Conservation (phyloP, 2,797 vertebrate species). For the Artibeus jamaicensis region DNA sequence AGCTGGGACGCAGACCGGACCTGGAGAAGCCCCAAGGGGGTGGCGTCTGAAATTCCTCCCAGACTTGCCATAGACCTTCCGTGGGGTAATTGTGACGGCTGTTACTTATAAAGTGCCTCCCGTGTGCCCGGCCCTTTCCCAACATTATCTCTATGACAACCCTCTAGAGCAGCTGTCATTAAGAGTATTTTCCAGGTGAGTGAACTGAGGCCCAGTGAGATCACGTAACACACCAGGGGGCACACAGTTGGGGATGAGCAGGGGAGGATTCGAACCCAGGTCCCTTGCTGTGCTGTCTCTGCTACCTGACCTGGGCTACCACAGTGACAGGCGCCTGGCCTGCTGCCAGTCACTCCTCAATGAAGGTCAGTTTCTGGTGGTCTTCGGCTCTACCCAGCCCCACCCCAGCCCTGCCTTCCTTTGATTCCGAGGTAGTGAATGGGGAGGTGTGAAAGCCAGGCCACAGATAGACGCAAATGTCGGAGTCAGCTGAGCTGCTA, state of each 20-base stretch:
- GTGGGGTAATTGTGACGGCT: neutral
- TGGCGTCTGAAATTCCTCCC: neutral
- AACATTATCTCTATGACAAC: neutral
- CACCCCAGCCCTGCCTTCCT: no score
- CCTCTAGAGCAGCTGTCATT: neutral
- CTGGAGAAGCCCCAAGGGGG: neutral
- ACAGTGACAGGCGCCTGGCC: no score
- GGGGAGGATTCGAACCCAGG: neutral
- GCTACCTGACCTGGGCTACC: neutral
- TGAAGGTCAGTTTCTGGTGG: neutral
- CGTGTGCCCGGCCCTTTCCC: neutral
- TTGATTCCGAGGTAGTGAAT: accelerated
- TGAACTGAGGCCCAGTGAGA: neutral
- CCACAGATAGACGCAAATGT: accelerated
- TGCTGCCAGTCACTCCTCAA: accelerated
- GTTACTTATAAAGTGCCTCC: neutral
- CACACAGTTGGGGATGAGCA: neutral
- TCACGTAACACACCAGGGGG: neutral
- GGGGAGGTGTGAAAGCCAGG: accelerated
- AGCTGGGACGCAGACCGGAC: neutral
- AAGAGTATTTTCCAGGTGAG: neutral
- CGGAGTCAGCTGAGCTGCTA: no score
- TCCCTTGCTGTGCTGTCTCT: accelerated
- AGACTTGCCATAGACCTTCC: neutral
- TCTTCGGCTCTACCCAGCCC: neutral